phyloP scores from a whole-genome alignment of 2,113 vertebrate genomes.

The Epinephelus moara region DNA sequence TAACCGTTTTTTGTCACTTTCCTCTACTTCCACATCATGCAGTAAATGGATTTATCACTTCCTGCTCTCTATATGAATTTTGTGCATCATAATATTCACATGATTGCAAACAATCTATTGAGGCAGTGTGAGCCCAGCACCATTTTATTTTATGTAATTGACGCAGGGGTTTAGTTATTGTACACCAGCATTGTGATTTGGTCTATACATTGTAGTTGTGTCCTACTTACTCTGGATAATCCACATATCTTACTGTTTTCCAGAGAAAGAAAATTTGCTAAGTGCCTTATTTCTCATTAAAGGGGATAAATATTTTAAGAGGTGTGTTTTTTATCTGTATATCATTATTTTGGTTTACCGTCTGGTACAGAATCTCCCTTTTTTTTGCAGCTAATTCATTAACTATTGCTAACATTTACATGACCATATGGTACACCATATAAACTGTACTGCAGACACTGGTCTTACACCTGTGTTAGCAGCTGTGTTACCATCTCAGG shows the following conservation, averaged over 20 bases:
- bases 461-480: neutral
- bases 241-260: neutral
- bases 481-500: constrained; percentile 1
- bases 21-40: too few species aligned
- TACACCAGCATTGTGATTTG: too few species aligned
- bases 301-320: neutral
- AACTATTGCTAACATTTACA: too few species aligned
- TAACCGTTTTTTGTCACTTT: too few species aligned
- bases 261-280: neutral
- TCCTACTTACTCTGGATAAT: neutral
- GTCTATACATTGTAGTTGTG: too few species aligned
- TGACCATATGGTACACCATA: neutral
- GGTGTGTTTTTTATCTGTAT: neutral
- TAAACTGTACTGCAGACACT: neutral
- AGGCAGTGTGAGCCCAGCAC: too few species aligned
- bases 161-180: too few species aligned
- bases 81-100: too few species aligned
- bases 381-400: neutral
- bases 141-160: too few species aligned
- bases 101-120: too few species aligned
- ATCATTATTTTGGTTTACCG: neutral
- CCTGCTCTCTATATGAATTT: too few species aligned
- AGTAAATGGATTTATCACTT: too few species aligned
- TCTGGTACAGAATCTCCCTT: neutral
- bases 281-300: neutral